Conservation (phyloP, 2,888 invertebrate species). For the Deilephila elpenor region DNA sequence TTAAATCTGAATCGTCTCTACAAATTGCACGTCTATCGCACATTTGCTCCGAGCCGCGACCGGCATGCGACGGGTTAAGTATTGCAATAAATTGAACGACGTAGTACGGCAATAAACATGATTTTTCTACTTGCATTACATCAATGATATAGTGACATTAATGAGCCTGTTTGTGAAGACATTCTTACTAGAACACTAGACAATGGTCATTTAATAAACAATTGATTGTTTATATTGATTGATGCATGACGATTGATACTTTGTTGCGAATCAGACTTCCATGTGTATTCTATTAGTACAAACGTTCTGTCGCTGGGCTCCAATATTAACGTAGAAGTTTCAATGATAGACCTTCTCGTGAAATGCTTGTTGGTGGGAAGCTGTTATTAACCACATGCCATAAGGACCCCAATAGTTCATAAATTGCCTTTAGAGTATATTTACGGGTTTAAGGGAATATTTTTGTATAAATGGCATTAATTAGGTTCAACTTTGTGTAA, state of each 20-base stretch:
- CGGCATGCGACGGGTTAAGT: not conserved
- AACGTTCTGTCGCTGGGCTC: no score
- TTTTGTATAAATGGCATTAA: no score
- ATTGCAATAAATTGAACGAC: not conserved
- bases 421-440: no score
- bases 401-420: no score
- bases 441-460: no score
- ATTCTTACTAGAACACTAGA: not conserved
- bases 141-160: slow-evolving; percentile 14
- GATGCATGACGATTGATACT: not conserved
- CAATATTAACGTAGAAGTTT: no score
- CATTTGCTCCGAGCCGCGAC: not conserved
- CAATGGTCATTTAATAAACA: not conserved
- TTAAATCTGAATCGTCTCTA: not conserved
- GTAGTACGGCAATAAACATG: not conserved
- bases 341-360: no score
- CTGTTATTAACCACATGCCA: no score
- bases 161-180: slow-evolving; percentile 1
- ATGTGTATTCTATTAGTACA: not conserved
- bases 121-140: slow-evolving; percentile 5
- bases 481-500: no score
- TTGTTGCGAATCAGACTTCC: not conserved
- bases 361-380: no score
- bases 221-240: slow-evolving; percentile 6
- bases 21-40: not conserved